phyloP scores from a whole-genome alignment of 2,113 vertebrate genomes.

The Ctenodactylus gundi region DNA sequence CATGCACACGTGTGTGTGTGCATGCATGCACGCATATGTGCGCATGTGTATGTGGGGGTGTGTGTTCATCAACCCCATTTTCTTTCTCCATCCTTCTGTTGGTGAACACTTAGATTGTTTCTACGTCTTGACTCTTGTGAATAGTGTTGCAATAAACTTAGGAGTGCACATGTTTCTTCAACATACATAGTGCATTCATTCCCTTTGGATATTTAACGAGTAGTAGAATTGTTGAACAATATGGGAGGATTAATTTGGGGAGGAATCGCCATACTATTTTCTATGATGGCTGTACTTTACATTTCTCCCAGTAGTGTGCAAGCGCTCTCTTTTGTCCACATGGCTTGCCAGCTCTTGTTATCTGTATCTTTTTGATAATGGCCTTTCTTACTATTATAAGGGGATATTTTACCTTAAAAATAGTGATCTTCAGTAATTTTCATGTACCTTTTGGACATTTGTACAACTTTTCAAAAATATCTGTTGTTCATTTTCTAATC shows the following conservation, averaged over 20 bases:
- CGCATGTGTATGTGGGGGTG: too few relatives aligned
- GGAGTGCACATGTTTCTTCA: neutral
- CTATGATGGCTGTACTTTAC: neutral
- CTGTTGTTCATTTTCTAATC: neutral
- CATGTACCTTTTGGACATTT: neutral
- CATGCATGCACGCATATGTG: too few relatives aligned
- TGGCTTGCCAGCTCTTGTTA: neutral
- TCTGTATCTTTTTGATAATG: neutral
- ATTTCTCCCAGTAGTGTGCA: neutral
- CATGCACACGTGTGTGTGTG: too few relatives aligned
- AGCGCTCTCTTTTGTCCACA: neutral
- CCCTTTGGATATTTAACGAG: neutral
- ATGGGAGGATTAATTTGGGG: neutral
- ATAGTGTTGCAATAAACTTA: neutral
- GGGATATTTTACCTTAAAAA: neutral
- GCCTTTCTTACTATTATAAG: neutral
- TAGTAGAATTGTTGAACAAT: neutral
- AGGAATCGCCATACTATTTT: neutral
- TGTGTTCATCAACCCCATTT: neutral
- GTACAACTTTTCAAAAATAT: neutral
- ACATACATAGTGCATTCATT: neutral
- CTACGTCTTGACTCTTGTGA: neutral
- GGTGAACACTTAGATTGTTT: neutral
- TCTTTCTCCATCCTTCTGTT: neutral
- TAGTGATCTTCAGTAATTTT: neutral